Conservation (phyloP, 2,888 invertebrate genomes). For the Leptinotarsa haldemani region DNA sequence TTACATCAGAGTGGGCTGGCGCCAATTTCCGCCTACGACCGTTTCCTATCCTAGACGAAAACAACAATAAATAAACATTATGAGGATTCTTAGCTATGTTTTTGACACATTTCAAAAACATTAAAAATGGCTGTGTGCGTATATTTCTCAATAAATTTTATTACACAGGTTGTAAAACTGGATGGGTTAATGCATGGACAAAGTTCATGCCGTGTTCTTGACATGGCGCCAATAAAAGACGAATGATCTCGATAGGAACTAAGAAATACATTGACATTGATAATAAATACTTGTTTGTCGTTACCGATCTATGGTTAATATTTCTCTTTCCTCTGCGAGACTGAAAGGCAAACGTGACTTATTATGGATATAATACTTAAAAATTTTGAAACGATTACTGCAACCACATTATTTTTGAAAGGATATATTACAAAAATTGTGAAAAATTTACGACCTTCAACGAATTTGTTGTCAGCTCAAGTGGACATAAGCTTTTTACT, state of each 20-base stretch:
- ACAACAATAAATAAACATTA: constrained; percentile 20
- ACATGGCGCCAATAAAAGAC: constrained; percentile 17
- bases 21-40: constrained; percentile 56
- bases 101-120: constrained; percentile 26
- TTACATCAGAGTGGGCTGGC: constrained; percentile 60
- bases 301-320: neutral
- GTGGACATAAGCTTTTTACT: too few relatives aligned
- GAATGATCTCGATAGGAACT: neutral
- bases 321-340: neutral
- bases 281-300: neutral
- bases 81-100: constrained; percentile 22
- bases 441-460: too few relatives aligned
- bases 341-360: too few relatives aligned
- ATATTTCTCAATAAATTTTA: constrained; percentile 25
- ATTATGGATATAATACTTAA: too few relatives aligned
- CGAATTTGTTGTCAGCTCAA: too few relatives aligned
- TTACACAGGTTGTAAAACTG: constrained; percentile 17
- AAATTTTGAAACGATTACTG: too few relatives aligned
- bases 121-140: constrained; percentile 18
- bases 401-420: too few relatives aligned
- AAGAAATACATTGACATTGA: neutral
- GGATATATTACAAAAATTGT: too few relatives aligned
- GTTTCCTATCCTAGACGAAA: constrained; percentile 30
- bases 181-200: constrained; percentile 16
- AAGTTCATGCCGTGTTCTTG: constrained; percentile 14